Evolutionary conservation across 1,140 invertebrate species (phyloP), one percentile per base, ranked within the genome.

Genomic region (Drosophila kurseongensis): DNA sequence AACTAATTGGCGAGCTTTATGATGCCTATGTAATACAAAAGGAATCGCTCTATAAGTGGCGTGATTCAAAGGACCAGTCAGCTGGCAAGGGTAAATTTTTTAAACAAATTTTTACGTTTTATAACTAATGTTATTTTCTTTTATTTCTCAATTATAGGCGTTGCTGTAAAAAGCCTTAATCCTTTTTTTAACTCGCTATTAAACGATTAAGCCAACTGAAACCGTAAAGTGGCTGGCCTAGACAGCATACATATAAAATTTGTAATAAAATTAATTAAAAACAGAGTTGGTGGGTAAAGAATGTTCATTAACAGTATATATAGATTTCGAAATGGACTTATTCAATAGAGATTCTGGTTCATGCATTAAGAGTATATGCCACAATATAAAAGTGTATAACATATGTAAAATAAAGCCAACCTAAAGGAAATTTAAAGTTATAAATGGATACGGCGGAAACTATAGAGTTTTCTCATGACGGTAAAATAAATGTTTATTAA

Each of bases 161-260:
- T 92, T 40, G 91, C 91, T 63, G 91, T 92, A 5, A 92, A 92
- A 78, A 89, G 82, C 63, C 75, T 92, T 35, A 92, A 92, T 80
- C 80, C 77, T 10, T 92, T 92, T 44, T 91, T 92, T 29, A 92
- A 81, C 58, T 78, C 84, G 29, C 41, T 92, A 65, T 78, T 90
- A 23, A 92, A 60, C 50, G 83, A 88, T 52, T 91, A 92, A 75
- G 78, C 74, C 18, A 84, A 92, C 75, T 75, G 80, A 86, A 32
- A 62, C 55, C 55, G 77, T 56, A 41, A 65, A 61, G 42, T 41
- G 48, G 59, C 38, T 73, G 68, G 27, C 48, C 35, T 23, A 52
- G 13, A 57, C 47, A 71, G 48, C 36, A 72, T 58, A 82, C 59
- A 65, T 77, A 69, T 40, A 77, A 77, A 38, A 50, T 61, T 71